phyloP scores from a whole-genome alignment of 53 echinoderm and acorn worm genomes.

The Arbacia lixula region DNA sequence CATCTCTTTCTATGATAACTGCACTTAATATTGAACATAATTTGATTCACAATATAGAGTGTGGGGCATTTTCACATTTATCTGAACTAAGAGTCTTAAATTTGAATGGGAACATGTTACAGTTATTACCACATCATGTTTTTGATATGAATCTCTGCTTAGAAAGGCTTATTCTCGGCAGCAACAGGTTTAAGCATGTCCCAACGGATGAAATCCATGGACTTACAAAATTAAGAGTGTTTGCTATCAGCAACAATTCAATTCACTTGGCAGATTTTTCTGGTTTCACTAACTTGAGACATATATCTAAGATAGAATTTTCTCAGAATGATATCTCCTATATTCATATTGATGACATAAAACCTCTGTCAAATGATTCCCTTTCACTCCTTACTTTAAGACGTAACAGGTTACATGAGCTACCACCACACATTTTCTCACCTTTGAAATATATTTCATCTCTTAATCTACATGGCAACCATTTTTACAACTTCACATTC shows the following conservation, averaged over 20 bases:
- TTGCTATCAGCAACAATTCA: background rate
- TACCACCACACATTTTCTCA: background rate
- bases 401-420: background rate
- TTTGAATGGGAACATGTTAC: background rate
- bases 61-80: background rate
- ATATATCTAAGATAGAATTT: no score
- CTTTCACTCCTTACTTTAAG: background rate
- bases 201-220: background rate
- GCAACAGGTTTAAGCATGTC: background rate
- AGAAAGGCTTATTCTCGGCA: background rate
- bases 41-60: background rate
- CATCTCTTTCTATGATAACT: background rate
- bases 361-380: background rate
- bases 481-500: background rate
- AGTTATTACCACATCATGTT: background rate
- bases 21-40: background rate
- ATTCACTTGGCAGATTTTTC: no score
- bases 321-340: constrained; percentile 11
- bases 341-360: background rate
- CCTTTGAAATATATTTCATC: background rate
- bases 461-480: background rate
- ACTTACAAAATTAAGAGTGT: background rate
- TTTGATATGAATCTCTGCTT: background rate
- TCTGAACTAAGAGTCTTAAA: background rate
- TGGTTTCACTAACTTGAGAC: no score